Base-by-base conservation (phyloP, 2,888 invertebrate genomes). In the Caenorhabditis auriculariae region DNA sequence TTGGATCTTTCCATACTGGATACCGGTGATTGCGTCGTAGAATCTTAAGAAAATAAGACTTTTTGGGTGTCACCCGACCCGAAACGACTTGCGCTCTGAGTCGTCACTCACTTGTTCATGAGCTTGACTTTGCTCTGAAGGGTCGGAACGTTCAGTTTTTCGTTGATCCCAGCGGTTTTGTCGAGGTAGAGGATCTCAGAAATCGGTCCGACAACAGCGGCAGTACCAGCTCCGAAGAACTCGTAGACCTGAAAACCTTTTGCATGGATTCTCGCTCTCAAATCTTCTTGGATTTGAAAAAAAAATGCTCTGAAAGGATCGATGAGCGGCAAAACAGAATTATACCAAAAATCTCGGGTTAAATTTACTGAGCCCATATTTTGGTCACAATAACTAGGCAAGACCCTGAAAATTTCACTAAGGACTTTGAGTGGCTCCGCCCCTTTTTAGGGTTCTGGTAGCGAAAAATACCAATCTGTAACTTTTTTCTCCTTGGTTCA, bases 171-270 rank as follows among this genome's bases (percentile, higher is more conserved):
- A 7, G 35, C 39, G 42, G 58, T 47, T 39, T 53, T 54, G 48
- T 77, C 73, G 71, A 88, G 77, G 83, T 90, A 95, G 54, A 89
- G 87, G 60, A 98, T 90, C 60, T 88, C 87, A 51, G 89, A 89
- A 52, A 98, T 88, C 0, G 96, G 96, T 77, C 91, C 91, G 19
- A 98, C 90, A 46, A 93, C 87, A 75, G 92, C 92, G 0, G 98
- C 98, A 19, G 98, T 98, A 51, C 98, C 98, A 15, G 93, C 88
- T 52, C 95, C 96, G 83, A 98, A 98, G 83, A 96, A 86, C 84
- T 98, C 96, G 71, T 93, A 82, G 69, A 96, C 83, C 94, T 95
- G 85, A 0, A 85, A 85, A 58, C 28, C 28, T 35, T 23, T 28
- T 28, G 21, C 4, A 32, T 5, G 27, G 29, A 19, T 12, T 17